Evolutionary conservation across 2,888 invertebrate genomes (phyloP).

Genomic region (Lysandra coridon): DNA sequence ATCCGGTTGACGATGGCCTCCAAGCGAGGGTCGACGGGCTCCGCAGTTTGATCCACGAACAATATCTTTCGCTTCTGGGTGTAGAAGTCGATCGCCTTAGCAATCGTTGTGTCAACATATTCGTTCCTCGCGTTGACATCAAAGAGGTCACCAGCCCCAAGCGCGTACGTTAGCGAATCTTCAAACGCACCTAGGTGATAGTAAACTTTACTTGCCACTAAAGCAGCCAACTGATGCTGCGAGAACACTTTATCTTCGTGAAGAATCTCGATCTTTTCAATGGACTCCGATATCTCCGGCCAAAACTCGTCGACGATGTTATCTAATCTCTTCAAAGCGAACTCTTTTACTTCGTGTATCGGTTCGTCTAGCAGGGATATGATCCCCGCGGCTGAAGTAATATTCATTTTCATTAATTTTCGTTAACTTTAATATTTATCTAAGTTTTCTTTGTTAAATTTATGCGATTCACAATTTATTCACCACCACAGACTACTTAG

Average conservation of each 20-base stretch:
- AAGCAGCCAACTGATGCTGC: slow-evolving; percentile 95
- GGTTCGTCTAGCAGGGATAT: slow-evolving; percentile 97
- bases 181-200: slow-evolving; percentile 98
- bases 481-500: too few species aligned
- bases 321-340: slow-evolving; percentile 95
- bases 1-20: slow-evolving; percentile 98
- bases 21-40: slow-evolving; percentile 88
- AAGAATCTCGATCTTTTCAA: slow-evolving; percentile 97
- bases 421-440: slow-evolving; percentile 31
- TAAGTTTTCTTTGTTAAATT: slow-evolving; percentile 34
- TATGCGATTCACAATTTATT: slow-evolving; percentile 46
- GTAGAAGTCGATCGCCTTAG: slow-evolving; percentile 98
- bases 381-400: slow-evolving; percentile 89
- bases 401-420: slow-evolving; percentile 62
- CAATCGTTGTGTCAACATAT: slow-evolving; percentile 98
- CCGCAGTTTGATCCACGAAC: slow-evolving; percentile 84
- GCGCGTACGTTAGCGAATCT: slow-evolving; percentile 97
- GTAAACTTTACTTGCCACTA: slow-evolving; percentile 99
- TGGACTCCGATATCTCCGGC: slow-evolving; percentile 99
- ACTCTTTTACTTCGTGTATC: slow-evolving; percentile 94
- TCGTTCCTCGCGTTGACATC: slow-evolving; percentile 96
- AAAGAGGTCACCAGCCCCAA: slow-evolving; percentile 96
- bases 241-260: slow-evolving; percentile 95
- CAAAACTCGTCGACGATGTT: slow-evolving; percentile 98
- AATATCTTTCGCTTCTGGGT: slow-evolving; percentile 91